Evolutionary conservation across 2,113 vertebrate genomes (phyloP).

Genomic region (Hystrix cristata): DNA sequence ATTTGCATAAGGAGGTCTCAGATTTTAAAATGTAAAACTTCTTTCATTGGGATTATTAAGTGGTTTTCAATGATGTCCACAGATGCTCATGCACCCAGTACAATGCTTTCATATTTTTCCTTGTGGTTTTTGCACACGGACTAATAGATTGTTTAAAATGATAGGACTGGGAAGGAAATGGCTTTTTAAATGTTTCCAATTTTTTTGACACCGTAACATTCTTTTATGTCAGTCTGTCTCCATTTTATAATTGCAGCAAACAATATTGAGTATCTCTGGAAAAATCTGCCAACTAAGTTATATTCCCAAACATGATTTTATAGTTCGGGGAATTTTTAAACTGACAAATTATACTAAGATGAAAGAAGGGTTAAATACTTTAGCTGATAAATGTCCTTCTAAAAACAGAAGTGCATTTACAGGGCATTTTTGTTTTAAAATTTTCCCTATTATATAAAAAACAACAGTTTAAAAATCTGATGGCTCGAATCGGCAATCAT

Average conservation of each 20-base stretch:
- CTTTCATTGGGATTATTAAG: slow-evolving; percentile 83
- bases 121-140: slow-evolving; percentile 55
- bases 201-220: slow-evolving; percentile 18
- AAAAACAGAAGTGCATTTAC: slow-evolving; percentile 40
- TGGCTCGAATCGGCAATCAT: background rate
- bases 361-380: background rate
- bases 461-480: slow-evolving; percentile 23
- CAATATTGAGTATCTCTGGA: slow-evolving; percentile 24
- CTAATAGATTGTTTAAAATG: slow-evolving; percentile 68
- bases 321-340: slow-evolving; percentile 23
- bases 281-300: slow-evolving; percentile 32
- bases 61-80: slow-evolving; percentile 76
- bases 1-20: slow-evolving; percentile 88
- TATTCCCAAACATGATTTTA: slow-evolving; percentile 21
- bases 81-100: slow-evolving; percentile 83
- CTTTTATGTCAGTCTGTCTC: slow-evolving; percentile 12
- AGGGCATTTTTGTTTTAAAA: slow-evolving; percentile 56
- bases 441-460: slow-evolving; percentile 49
- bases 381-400: slow-evolving; percentile 34
- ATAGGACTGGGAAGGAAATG: slow-evolving; percentile 38
- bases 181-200: slow-evolving; percentile 54
- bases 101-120: slow-evolving; percentile 73
- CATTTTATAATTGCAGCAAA: slow-evolving; percentile 53
- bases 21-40: slow-evolving; percentile 87
- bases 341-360: background rate